A percentile compares a stretch with the other conserved stretches of the same genome.
Evolutionary conservation across 2,888 invertebrate genomes (phyloP).

Genomic region (Malthinus seriepunctatus): DNA sequence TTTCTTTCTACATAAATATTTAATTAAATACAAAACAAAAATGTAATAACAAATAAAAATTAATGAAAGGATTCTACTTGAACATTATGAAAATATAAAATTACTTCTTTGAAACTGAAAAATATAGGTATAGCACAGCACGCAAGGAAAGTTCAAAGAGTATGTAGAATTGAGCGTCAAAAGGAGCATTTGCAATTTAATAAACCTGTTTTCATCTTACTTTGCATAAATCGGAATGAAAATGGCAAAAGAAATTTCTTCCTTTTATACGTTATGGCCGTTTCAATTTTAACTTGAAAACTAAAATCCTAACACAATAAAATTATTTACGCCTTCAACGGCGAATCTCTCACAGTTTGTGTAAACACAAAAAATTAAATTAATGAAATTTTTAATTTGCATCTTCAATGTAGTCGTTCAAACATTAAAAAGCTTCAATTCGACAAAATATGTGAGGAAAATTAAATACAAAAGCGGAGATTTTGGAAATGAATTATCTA

Average conservation of each 20-base stretch:
- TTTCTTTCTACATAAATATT: too few relatives aligned
- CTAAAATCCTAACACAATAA: background rate
- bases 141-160: conserved; percentile 2
- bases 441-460: too few relatives aligned
- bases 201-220: conserved; percentile 6
- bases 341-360: too few relatives aligned
- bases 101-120: background rate
- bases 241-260: background rate
- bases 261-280: background rate
- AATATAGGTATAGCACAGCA: background rate
- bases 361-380: too few relatives aligned
- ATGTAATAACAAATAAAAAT: too few relatives aligned
- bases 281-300: background rate
- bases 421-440: too few relatives aligned
- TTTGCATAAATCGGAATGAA: conserved; percentile 5
- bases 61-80: too few relatives aligned
- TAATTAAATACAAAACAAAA: too few relatives aligned
- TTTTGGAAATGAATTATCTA: too few relatives aligned
- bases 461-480: too few relatives aligned
- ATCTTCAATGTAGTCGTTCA: too few relatives aligned
- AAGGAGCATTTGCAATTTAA: conserved; percentile 6
- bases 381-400: too few relatives aligned
- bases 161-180: background rate
- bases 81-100: background rate
- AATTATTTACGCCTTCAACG: background rate